Evolutionary conservation across 1,140 invertebrate species (phyloP).

Genomic region (Penaeus japonicus): DNA sequence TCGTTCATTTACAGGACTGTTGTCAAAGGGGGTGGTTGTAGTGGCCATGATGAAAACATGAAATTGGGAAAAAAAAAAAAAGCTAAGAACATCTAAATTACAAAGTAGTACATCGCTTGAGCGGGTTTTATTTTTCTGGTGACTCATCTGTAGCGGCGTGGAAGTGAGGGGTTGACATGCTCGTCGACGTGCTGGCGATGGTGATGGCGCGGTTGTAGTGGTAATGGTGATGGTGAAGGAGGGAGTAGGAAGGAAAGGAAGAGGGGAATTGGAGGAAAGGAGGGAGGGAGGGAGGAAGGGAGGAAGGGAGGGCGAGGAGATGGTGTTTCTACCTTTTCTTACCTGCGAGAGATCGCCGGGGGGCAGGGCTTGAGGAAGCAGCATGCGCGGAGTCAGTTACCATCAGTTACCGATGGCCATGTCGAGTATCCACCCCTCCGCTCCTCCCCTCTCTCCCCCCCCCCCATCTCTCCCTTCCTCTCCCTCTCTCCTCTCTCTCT

Average conservation of each 20-base stretch:
- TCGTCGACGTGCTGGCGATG: not conserved
- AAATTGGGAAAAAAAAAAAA: too few species aligned
- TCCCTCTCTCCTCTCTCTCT: not conserved
- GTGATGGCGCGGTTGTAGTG: not conserved
- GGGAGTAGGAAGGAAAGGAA: not conserved
- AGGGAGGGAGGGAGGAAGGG: too few species aligned
- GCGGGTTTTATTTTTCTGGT: not conserved
- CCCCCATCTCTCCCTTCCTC: not conserved
- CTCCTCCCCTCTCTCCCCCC: not conserved
- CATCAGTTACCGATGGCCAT: not conserved
- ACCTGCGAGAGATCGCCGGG: too few species aligned
- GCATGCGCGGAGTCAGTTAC: not conserved
- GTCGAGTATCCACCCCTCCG: not conserved
- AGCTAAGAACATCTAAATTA: too few species aligned
- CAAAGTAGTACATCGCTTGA: too few species aligned
- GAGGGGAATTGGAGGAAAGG: not conserved
- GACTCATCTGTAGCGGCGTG: not conserved
- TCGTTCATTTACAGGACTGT: too few species aligned
- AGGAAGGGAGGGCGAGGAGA: too few species aligned
- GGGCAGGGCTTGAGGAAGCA: too few species aligned
- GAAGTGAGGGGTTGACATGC: not conserved
- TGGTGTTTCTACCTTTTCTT: too few species aligned
- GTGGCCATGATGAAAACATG: too few species aligned
- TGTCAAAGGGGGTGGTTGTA: too few species aligned
- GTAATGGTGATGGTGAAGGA: not conserved